These are phyloP conservation scores for Peromyscus eremicus DNA, from an alignment of 2,797 vertebrate genomes.

Conservation along the genomic window DNA sequence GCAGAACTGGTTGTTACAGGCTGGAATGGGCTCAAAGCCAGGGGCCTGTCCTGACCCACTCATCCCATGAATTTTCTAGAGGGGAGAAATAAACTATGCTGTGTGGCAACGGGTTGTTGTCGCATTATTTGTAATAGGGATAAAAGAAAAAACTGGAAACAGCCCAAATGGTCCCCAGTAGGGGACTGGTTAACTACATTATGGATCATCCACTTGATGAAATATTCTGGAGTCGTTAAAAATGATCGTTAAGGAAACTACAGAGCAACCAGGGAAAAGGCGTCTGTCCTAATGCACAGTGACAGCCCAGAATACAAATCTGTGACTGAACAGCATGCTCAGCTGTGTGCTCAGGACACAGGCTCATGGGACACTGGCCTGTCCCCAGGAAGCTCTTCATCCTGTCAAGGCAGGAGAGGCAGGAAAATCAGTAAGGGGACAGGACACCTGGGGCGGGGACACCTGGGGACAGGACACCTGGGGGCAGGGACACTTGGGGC, in stretches of 20 bases:
- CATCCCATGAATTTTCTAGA: constrained; percentile 50
- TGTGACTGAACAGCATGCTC: rapidly evolving
- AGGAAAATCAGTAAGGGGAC: neutral
- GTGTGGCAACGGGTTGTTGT: neutral
- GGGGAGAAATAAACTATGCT: constrained; percentile 58
- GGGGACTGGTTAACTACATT: constrained; percentile 78
- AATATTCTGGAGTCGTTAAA: constrained; percentile 79
- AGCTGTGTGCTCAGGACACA: neutral
- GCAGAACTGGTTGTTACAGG: neutral
- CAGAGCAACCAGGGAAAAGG: constrained; percentile 71
- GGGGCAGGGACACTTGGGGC: neutral
- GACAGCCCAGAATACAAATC: constrained; percentile 48
- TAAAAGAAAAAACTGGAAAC: constrained; percentile 62
- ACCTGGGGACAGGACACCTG: neutral
- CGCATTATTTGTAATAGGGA: constrained; percentile 27
- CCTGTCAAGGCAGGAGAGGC: neutral
- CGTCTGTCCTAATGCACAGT: constrained; percentile 32
- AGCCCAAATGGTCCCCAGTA: constrained; percentile 75
- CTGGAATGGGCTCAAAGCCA: neutral
- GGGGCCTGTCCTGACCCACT: neutral
- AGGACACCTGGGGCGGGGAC: neutral
- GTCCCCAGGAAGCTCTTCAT: neutral
- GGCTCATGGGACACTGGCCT: neutral
- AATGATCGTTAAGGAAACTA: constrained; percentile 73
- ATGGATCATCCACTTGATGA: constrained; percentile 76